Conservation (phyloP, 1,140 invertebrate species). For the Thaumatotibia leucotreta region DNA sequence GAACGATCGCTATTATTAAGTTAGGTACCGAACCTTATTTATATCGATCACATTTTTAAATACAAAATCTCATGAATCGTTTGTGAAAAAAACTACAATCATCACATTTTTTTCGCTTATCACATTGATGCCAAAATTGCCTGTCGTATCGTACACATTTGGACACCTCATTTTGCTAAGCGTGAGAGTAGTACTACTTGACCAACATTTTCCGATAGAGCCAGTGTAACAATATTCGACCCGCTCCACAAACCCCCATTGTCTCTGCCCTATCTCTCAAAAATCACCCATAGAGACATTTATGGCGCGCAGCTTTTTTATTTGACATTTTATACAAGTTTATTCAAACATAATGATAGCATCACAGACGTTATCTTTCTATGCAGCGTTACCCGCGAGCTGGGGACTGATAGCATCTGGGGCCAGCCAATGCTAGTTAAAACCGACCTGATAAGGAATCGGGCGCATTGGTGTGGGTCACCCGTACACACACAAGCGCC, state of each 20-base stretch:
- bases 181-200: background rate
- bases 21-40: no score
- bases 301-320: conserved; percentile 70
- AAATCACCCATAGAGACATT: conserved; percentile 60
- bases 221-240: background rate
- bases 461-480: conserved; percentile 46
- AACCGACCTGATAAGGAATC: conserved; percentile 73
- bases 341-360: conserved; percentile 74
- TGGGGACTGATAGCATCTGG: conserved; percentile 63
- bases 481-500: conserved; percentile 23
- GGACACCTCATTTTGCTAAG: no score
- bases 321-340: conserved; percentile 77
- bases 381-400: conserved; percentile 76
- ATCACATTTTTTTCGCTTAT: no score
- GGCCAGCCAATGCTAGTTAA: conserved; percentile 74
- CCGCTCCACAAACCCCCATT: conserved; percentile 4
- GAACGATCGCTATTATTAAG: no score
- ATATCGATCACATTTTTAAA: no score
- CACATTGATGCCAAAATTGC: no score
- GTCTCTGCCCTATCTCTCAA: conserved; percentile 18
- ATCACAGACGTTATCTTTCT: conserved; percentile 75
- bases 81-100: no score
- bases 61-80: no score
- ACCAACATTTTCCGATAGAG: background rate
- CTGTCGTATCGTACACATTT: no score